Evolutionary conservation across 2,113 vertebrate genomes (phyloP).

Genomic region (Neotoma lepida): DNA sequence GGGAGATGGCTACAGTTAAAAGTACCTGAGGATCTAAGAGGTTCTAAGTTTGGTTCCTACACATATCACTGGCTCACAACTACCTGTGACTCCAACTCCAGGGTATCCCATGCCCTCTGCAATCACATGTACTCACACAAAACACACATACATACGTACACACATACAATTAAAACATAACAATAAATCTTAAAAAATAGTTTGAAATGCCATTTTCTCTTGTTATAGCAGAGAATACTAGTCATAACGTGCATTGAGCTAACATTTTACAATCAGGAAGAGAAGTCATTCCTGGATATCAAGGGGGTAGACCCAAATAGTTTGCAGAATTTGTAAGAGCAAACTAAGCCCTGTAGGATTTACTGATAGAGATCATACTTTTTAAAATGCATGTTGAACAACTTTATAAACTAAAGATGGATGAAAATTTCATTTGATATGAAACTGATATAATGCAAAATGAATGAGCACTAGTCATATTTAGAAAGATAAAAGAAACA

Average conservation of each 20-base stretch:
- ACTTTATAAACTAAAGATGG: neutral
- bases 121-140: neutral
- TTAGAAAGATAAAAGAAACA: constrained; percentile 19
- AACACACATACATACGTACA: neutral
- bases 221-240: neutral
- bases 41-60: too few species aligned
- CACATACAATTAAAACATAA: neutral
- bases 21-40: neutral
- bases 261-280: neutral
- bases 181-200: neutral
- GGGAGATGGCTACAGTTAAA: too few species aligned
- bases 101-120: neutral
- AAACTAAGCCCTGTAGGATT: neutral
- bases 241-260: neutral
- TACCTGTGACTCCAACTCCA: too few species aligned
- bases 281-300: neutral
- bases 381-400: neutral
- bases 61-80: neutral
- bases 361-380: neutral
- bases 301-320: neutral
- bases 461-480: neutral
- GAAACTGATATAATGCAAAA: neutral
- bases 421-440: neutral
- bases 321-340: neutral
- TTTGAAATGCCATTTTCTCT: neutral